Base-by-base conservation (phyloP, 2,888 invertebrate species). In the Harpalus rubripes region DNA sequence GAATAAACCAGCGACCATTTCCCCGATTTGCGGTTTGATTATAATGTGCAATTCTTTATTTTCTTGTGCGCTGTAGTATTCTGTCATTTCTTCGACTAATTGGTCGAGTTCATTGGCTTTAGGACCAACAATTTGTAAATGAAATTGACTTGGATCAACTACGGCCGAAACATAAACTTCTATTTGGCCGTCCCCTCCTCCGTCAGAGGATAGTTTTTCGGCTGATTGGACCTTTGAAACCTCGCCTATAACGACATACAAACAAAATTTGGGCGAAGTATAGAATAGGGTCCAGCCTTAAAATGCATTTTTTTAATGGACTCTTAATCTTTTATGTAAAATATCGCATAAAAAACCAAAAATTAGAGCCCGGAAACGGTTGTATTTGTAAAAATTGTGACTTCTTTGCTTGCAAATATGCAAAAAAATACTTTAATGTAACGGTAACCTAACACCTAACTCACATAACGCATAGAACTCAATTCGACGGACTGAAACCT, bases 81-180 rank as follows among this genome's bases (percentile, higher is more conserved):
- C 94, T 0, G 96, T 96, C 97, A 98, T 98, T 85, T 95, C 93
- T 6, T 94, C 93, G 5, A 96, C 96, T 44, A 98, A 92, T 76
- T 95, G 93, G 90, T 98, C 97, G 15, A 98, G 92, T 89, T 96
- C 94, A 7, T 94, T 92, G 0, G 96, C 95, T 88, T 91, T 91
- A 0, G 95, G 93, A 0, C 96, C 96, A 81, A 95, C 94, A 86
- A 96, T 93, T 92, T 98, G 98, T 8, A 98, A 93, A 97, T 97
- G 98, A 92, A 98, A 98, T 86, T 92, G 92, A 15, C 92, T 92
- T 0, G 98, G 98, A 39, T 95, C 95, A 12, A 95, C 95, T 86
- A 97, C 94, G 0, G 97, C 97, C 0, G 97, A 97, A 3, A 98
- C 96, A 91, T 96, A 98, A 15, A 98, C 96, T 89, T 98, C 96